phyloP scores from a whole-genome alignment of 2,888 invertebrate species.

The Bombyx huttoni region DNA sequence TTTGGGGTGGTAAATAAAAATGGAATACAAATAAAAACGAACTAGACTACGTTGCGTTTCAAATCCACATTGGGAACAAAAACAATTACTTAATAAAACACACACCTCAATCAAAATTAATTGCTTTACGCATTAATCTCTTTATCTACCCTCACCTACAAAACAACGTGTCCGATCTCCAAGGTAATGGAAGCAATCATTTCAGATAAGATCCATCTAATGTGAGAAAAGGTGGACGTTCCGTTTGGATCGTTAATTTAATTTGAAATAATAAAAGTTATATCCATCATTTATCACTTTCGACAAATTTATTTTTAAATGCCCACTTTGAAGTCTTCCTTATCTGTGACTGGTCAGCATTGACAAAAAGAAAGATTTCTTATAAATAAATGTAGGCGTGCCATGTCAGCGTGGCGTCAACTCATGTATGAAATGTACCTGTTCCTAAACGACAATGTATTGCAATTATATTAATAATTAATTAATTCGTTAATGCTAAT shows the following conservation, averaged over 20 bases:
- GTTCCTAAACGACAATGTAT: too few species aligned
- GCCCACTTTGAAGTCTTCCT: slow-evolving; percentile 56
- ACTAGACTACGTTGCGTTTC: slow-evolving; percentile 43
- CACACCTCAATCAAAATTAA: slow-evolving; percentile 71
- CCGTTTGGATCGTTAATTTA: slow-evolving; percentile 66
- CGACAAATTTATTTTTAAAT: slow-evolving; percentile 73
- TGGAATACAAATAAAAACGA: slow-evolving; percentile 21
- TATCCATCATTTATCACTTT: slow-evolving; percentile 71
- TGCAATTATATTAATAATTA: too few species aligned
- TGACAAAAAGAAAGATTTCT: slow-evolving; percentile 40
- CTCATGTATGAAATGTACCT: slow-evolving; percentile 19
- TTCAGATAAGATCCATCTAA: slow-evolving; percentile 69
- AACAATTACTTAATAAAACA: slow-evolving; percentile 69
- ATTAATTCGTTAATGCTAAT: too few species aligned
- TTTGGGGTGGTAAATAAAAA: not conserved
- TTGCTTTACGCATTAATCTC: slow-evolving; percentile 71
- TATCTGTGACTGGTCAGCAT: slow-evolving; percentile 51
- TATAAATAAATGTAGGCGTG: slow-evolving; percentile 54
- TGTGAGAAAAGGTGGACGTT: slow-evolving; percentile 69
- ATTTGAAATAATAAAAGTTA: slow-evolving; percentile 71
- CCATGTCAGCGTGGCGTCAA: slow-evolving; percentile 46
- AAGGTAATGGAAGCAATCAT: slow-evolving; percentile 71
- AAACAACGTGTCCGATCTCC: slow-evolving; percentile 60
- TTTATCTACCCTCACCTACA: slow-evolving; percentile 62
- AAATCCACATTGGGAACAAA: slow-evolving; percentile 60